A percentile compares a stretch with the other conserved stretches of the same genome.
Conservation (phyloP, 2,113 vertebrate genomes). For the Cepphus grylle region DNA sequence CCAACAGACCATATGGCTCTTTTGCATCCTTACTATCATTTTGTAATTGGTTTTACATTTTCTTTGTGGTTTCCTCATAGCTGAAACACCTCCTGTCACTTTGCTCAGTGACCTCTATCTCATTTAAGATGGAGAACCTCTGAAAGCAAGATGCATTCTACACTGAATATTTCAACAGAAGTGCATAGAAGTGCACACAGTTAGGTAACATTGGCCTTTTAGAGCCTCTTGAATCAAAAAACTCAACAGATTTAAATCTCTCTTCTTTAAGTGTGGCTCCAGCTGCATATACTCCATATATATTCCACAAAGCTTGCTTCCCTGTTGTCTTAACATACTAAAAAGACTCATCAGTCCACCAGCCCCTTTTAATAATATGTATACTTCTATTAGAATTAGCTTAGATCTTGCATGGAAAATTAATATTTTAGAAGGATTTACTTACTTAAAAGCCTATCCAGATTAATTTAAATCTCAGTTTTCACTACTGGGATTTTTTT, state of each 20-base stretch:
- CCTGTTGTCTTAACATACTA: background rate
- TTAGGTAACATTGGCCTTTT: background rate
- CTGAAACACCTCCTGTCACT: background rate
- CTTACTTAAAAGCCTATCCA: background rate
- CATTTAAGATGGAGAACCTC: background rate
- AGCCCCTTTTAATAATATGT: background rate
- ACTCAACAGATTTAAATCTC: background rate
- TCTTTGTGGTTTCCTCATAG: background rate
- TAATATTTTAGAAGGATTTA: background rate
- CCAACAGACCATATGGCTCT: background rate
- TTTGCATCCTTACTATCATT: background rate
- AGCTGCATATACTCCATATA: background rate
- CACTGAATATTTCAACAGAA: background rate
- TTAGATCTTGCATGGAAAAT: background rate
- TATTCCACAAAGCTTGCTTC: background rate
- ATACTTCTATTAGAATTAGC: background rate
- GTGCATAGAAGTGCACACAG: background rate
- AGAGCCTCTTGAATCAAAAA: background rate
- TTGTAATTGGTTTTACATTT: background rate
- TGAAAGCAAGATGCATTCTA: background rate
- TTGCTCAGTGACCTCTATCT: background rate
- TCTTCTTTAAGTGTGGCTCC: background rate
- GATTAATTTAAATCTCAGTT: background rate
- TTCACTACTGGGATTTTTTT: background rate
- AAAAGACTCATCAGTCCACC: background rate